These are phyloP conservation scores for Myrmecobius fasciatus DNA, from an alignment of 2,113 vertebrate genomes.

Conservation along the genomic window DNA sequence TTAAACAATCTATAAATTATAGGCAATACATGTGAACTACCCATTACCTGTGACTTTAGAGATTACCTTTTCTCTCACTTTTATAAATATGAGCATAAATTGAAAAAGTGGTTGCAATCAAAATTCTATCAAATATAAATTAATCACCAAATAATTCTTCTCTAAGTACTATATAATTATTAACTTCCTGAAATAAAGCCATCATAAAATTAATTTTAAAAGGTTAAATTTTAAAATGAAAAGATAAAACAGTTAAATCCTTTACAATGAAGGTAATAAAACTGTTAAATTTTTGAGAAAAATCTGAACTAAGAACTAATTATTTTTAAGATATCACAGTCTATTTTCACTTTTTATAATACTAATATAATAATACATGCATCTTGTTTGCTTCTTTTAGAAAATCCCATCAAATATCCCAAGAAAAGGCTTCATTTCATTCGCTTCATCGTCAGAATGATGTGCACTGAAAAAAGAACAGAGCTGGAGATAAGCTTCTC, in stretches of 20 bases:
- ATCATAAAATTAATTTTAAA: constrained; percentile 47
- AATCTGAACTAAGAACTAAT: constrained; percentile 39
- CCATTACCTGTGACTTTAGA: constrained; percentile 45
- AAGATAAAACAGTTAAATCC: constrained; percentile 51
- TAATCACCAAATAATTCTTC: constrained; percentile 56
- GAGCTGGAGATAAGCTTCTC: constrained; percentile 61
- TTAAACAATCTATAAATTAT: constrained; percentile 4
- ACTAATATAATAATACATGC: not conserved
- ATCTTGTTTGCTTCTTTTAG: constrained; percentile 78
- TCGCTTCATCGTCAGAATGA: constrained; percentile 80
- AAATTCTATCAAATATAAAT: constrained; percentile 45
- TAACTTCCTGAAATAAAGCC: constrained; percentile 50
- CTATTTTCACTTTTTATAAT: constrained; percentile 40
- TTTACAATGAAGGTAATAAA: constrained; percentile 54
- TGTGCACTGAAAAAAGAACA: constrained; percentile 76
- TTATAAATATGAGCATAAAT: constrained; percentile 47
- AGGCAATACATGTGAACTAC: not conserved
- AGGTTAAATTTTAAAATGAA: constrained; percentile 49
- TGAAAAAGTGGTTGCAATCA: constrained; percentile 45
- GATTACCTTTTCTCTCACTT: constrained; percentile 35
- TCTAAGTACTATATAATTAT: constrained; percentile 56
- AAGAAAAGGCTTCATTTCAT: constrained; percentile 88
- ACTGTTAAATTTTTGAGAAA: constrained; percentile 41
- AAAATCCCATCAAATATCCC: constrained; percentile 97
- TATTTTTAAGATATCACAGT: constrained; percentile 56